Percentiles rank a stretch among this genome's conserved stretches.
These are phyloP conservation scores for Leucania comma DNA, from an alignment of 2,888 invertebrate species.

Conservation along the genomic window DNA sequence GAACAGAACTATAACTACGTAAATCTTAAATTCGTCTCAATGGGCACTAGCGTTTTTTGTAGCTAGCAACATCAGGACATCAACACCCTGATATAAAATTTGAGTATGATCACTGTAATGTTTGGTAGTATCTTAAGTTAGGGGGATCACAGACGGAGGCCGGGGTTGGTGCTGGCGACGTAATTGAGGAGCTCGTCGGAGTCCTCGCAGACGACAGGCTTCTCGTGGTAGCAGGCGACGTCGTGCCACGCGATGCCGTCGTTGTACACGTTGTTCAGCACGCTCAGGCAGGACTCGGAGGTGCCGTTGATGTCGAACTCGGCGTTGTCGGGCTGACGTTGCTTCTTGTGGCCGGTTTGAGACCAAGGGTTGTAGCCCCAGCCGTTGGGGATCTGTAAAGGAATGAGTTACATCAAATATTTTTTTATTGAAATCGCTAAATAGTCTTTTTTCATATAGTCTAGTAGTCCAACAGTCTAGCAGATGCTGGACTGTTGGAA, in stretches of 20 bases:
- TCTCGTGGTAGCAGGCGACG: conserved; percentile 98
- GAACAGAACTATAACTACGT: conserved; percentile 53
- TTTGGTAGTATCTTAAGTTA: conserved; percentile 51
- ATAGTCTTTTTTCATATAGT: no score
- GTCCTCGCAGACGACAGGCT: conserved; percentile 97
- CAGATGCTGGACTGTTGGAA: neutral
- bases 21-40: conserved; percentile 50
- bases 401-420: neutral
- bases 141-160: conserved; percentile 93
- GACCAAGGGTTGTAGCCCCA: conserved; percentile 97
- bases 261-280: conserved; percentile 97
- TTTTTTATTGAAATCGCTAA: no score
- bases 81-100: conserved; percentile 27
- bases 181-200: conserved; percentile 96
- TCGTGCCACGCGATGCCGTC: conserved; percentile 98
- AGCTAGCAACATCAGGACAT: conserved; percentile 34
- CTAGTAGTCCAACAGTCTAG: no score
- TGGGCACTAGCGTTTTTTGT: conserved; percentile 31
- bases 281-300: conserved; percentile 96
- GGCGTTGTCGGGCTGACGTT: conserved; percentile 96
- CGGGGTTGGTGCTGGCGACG: conserved; percentile 95
- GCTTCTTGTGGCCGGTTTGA: conserved; percentile 97
- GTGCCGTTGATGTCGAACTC: conserved; percentile 97
- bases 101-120: conserved; percentile 53
- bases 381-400: conserved; percentile 90